Conservation (phyloP, 2,888 invertebrate species). For the Conus canariensis region DNA sequence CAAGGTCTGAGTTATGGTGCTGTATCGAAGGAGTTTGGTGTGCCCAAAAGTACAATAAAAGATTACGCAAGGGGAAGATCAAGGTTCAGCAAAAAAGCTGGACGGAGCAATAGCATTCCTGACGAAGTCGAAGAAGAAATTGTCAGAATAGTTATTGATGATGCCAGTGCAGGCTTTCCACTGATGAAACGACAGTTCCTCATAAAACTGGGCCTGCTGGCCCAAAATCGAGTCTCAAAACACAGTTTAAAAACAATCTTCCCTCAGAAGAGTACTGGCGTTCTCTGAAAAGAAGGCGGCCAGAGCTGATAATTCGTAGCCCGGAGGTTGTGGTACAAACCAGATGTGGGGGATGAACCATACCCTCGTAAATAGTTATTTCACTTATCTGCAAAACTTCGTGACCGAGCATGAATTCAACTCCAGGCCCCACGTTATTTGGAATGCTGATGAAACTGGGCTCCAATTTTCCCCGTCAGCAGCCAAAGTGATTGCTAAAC, state of each 20-base stretch:
- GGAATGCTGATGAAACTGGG: constrained; percentile 36
- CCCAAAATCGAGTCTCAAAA: neutral
- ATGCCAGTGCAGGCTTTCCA: constrained; percentile 21
- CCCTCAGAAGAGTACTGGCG: constrained; percentile 34
- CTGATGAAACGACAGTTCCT: constrained; percentile 28
- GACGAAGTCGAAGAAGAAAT: constrained; percentile 15
- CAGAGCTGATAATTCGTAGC: constrained; percentile 36
- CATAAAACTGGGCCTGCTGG: constrained; percentile 16
- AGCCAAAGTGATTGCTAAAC: neutral
- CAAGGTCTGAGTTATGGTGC: neutral
- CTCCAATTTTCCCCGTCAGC: neutral
- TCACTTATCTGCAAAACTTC: neutral
- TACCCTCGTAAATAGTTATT: constrained; percentile 27
- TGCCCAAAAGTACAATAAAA: neutral
- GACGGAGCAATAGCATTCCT: constrained; percentile 24
- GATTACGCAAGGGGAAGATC: constrained; percentile 25
- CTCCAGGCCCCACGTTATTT: neutral
- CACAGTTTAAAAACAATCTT: constrained; percentile 29
- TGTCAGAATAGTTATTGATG: constrained; percentile 12
- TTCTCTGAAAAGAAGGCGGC: neutral
- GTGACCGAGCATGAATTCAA: neutral
- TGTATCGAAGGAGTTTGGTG: neutral
- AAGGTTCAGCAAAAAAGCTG: neutral
- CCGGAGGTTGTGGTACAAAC: constrained; percentile 17
- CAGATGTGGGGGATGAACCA: constrained; percentile 21